Conservation (phyloP, 2,888 invertebrate species). For the Aproaerema taeniolella region DNA sequence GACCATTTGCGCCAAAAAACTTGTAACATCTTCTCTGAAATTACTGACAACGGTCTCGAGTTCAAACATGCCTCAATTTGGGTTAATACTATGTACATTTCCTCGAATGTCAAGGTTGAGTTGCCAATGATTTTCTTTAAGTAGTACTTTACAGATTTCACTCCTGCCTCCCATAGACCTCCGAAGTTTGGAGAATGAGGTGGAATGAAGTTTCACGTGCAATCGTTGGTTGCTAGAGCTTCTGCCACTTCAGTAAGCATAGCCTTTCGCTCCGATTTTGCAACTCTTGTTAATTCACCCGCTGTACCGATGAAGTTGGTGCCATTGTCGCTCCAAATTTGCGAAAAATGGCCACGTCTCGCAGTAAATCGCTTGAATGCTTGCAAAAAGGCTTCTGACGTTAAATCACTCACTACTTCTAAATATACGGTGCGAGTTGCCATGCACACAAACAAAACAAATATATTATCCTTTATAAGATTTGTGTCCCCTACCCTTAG, state of each 20-base stretch:
- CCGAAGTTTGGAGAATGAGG: conserved; percentile 21
- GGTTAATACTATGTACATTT: background rate
- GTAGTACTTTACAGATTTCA: conserved; percentile 1
- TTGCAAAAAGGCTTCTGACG: conserved; percentile 3
- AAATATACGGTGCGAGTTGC: background rate
- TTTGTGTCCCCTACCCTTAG: background rate
- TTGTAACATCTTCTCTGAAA: background rate
- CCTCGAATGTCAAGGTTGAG: background rate
- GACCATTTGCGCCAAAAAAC: conserved; percentile 7
- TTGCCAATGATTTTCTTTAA: background rate
- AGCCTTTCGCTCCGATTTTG: too few relatives aligned
- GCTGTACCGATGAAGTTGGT: background rate
- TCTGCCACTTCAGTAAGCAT: too few relatives aligned
- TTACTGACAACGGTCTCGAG: background rate
- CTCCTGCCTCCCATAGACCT: conserved; percentile 16
- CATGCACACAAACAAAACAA: background rate
- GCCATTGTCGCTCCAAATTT: background rate
- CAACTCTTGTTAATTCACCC: too few relatives aligned
- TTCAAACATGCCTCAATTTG: background rate
- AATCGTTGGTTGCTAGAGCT: too few relatives aligned
- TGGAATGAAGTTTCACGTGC: conserved; percentile 17
- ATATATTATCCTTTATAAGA: background rate
- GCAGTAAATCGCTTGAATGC: background rate
- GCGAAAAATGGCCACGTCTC: background rate
- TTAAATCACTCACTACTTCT: background rate